phyloP scores from a whole-genome alignment of 2,113 vertebrate species.

The Actinemys pallida region DNA sequence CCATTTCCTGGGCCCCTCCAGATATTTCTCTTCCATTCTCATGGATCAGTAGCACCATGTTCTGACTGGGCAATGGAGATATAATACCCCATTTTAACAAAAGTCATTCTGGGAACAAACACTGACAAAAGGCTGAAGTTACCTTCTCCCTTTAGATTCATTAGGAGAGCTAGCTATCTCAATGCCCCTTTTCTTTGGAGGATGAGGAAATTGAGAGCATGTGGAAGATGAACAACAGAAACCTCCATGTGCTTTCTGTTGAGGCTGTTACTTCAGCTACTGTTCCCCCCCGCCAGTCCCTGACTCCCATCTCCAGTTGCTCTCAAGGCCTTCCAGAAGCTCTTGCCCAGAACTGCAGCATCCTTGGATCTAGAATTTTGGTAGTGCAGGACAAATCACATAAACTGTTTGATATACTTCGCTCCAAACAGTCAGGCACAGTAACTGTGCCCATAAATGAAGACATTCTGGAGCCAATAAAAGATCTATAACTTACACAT shows the following conservation, averaged over 20 bases:
- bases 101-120: background rate
- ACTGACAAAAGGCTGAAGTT: background rate
- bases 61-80: background rate
- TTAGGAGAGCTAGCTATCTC: background rate
- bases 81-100: background rate
- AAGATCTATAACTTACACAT: background rate
- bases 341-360: background rate
- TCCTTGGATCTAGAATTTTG: background rate
- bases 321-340: background rate
- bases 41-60: background rate
- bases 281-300: rapidly evolving
- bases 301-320: background rate
- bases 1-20: background rate
- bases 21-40: background rate
- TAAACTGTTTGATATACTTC: background rate
- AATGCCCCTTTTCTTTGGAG: background rate
- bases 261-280: background rate
- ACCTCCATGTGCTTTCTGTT: background rate
- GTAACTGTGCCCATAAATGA: background rate
- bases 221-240: background rate
- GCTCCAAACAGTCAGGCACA: rapidly evolving
- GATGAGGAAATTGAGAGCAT: background rate
- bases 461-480: background rate
- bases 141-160: background rate
- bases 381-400: background rate